Base-by-base conservation (phyloP, 2,113 vertebrate species). In the Parotia lawesii region DNA sequence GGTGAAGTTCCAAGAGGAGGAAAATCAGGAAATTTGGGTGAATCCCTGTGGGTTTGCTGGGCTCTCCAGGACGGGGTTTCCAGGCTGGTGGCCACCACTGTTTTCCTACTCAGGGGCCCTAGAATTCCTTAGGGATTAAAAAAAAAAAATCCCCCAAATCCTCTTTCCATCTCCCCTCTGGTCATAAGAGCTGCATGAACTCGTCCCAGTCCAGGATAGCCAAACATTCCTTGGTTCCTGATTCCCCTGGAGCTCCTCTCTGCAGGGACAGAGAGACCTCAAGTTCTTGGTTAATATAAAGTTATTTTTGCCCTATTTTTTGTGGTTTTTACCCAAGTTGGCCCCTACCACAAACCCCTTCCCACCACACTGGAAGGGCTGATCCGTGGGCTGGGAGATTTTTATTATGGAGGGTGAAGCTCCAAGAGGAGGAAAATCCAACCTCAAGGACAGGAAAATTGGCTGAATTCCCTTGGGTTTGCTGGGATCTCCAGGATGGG, bases 391-490 rank as follows among this genome's bases (percentile, higher is more conserved):
- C 37, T 7, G 18, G 37, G 54, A 27, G 40, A 24, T 35, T 79
- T 70, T 85, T 87, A 6, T 51, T 50, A 27, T 3, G 4, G 21
- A 85, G 21, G 1, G 2, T 27, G 37, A 85, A 85, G 19, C 54
- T 71, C 57, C 2, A 6, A 78, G 40, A 85, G 21, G 54, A 66
- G 47, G 29, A 58, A 91, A 90, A 70, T 11, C 27, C 50, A 69
- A 12, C 12, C 17, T 58, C 29, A 31, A 38, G 89, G 48, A 29
- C 16, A 66, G 25, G 33, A 58, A 80, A 57, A 5, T 8, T 0
- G 5, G 12, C 2, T 44, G 50, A 83, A 70, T 1, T 5, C 6
- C 18, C 0, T 0, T 10, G 50, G 18, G 17, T 65, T 79, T 50
- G 8, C 18, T 28, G 19, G 22, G 31, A 0, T 76, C 2, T 33